Conservation (phyloP, 1,140 invertebrate species). For the Hermetia illucens region DNA sequence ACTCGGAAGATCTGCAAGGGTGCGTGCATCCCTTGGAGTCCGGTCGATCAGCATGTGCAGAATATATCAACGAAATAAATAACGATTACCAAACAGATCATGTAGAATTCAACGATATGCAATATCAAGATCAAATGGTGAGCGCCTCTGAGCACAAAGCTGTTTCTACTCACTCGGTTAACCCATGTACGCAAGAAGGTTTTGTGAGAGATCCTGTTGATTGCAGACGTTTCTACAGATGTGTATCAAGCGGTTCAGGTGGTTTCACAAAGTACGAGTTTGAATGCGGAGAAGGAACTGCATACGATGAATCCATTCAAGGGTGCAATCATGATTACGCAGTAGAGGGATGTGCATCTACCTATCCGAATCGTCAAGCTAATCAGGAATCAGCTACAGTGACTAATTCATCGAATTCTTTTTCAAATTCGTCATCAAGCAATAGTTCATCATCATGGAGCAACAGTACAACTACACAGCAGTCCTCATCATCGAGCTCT, state of each 20-base stretch:
- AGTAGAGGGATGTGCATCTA: slow-evolving; percentile 30
- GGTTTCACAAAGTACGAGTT: slow-evolving; percentile 49
- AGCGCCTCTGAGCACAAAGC: slow-evolving; percentile 4
- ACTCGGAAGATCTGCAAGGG: slow-evolving; percentile 18
- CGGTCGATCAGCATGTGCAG: slow-evolving; percentile 22
- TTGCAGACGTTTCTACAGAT: slow-evolving; percentile 66
- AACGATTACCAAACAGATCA: slow-evolving; percentile 4
- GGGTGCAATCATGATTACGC: slow-evolving; percentile 52
- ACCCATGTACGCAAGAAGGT: slow-evolving; percentile 38
- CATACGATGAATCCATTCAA: slow-evolving; percentile 51
- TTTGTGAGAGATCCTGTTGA: slow-evolving; percentile 50
- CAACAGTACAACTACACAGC: slow-evolving; percentile 15
- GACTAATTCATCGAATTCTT: slow-evolving; percentile 2
- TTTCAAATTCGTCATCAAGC: slow-evolving; percentile 10
- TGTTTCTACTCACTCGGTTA: no score
- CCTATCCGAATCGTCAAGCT: slow-evolving; percentile 5
- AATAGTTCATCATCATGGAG: slow-evolving; percentile 17
- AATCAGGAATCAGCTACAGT: background rate
- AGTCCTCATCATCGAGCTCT: slow-evolving; percentile 32
- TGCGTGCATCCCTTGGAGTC: slow-evolving; percentile 24
- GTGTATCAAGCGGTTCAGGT: slow-evolving; percentile 44
- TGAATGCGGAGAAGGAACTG: slow-evolving; percentile 50
- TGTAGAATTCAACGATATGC: background rate
- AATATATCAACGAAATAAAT: slow-evolving; percentile 23
- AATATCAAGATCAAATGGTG: slow-evolving; percentile 3